Evolutionary conservation across 2,888 invertebrate genomes (phyloP).

Genomic region (Falcaria lacertinaria): DNA sequence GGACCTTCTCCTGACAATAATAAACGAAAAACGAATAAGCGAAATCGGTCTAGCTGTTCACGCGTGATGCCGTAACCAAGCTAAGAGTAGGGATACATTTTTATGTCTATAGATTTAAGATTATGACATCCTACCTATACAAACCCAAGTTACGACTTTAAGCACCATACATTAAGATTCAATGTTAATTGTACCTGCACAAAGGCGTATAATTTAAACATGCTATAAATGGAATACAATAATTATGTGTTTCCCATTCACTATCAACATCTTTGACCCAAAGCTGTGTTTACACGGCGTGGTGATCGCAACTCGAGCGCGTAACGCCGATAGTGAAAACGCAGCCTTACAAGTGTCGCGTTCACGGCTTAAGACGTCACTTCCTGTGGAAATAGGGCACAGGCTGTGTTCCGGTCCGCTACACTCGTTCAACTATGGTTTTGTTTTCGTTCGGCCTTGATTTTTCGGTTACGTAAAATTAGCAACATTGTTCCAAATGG

Average conservation of each 20-base stretch:
- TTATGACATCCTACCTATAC: no score
- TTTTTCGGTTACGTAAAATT: conserved; percentile 33
- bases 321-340: conserved; percentile 68
- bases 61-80: no score
- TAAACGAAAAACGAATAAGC: no score
- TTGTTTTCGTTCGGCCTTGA: conserved; percentile 67
- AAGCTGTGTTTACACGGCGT: conserved; percentile 56
- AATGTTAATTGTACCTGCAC: neutral
- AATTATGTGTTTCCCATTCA: conserved; percentile 8
- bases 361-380: conserved; percentile 44
- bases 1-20: no score
- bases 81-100: no score
- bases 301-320: conserved; percentile 44
- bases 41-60: no score
- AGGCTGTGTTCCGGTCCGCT: conserved; percentile 58
- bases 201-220: neutral
- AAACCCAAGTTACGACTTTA: neutral
- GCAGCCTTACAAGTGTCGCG: conserved; percentile 23
- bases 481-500: conserved; percentile 35
- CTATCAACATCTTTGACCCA: conserved; percentile 26
- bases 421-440: conserved; percentile 58
- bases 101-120: no score
- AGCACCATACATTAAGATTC: neutral
- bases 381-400: conserved; percentile 60
- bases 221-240: neutral